phyloP scores from a whole-genome alignment of 2,797 vertebrate species.

The Miichthys miiuy region DNA sequence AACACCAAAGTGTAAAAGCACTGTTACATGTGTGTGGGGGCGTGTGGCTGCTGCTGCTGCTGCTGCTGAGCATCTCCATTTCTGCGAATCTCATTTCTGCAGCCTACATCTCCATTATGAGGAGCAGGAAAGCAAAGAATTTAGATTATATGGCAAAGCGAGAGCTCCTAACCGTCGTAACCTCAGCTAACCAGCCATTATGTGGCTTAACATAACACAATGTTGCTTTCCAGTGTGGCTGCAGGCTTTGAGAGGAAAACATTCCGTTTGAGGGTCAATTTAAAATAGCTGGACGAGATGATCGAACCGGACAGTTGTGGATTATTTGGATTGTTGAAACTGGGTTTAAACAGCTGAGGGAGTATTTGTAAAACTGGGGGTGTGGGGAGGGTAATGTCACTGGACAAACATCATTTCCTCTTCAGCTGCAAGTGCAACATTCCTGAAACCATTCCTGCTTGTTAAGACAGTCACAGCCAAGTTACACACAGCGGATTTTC shows the following conservation, averaged over 20 bases:
- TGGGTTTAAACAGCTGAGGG: constrained; percentile 75
- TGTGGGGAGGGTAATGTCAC: constrained; percentile 34
- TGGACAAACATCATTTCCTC: constrained; percentile 69
- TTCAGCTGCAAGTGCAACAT: constrained; percentile 79
- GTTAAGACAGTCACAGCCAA: constrained; percentile 64
- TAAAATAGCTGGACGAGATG: constrained; percentile 62
- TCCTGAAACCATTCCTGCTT: constrained; percentile 70
- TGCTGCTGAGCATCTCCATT: constrained; percentile 56
- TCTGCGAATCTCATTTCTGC: constrained; percentile 50
- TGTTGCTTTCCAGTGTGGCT: constrained; percentile 59
- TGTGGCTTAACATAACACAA: constrained; percentile 76
- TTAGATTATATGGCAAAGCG: constrained; percentile 72
- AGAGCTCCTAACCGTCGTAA: constrained; percentile 60
- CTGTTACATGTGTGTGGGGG: constrained; percentile 61
- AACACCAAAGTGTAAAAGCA: constrained; percentile 49
- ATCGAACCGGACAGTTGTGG: constrained; percentile 58
- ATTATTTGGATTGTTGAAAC: constrained; percentile 70
- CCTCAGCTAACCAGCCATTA: constrained; percentile 75
- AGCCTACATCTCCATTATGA: constrained; percentile 59
- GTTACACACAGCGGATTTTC: constrained; percentile 55
- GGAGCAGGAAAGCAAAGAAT: constrained; percentile 77
- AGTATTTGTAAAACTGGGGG: constrained; percentile 52
- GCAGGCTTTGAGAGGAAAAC: constrained; percentile 55
- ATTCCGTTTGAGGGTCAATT: constrained; percentile 53
- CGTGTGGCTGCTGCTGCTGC: constrained; percentile 45